Evolutionary conservation across 1,140 invertebrate genomes (phyloP).

Genomic region (Chrysopa pallens): DNA sequence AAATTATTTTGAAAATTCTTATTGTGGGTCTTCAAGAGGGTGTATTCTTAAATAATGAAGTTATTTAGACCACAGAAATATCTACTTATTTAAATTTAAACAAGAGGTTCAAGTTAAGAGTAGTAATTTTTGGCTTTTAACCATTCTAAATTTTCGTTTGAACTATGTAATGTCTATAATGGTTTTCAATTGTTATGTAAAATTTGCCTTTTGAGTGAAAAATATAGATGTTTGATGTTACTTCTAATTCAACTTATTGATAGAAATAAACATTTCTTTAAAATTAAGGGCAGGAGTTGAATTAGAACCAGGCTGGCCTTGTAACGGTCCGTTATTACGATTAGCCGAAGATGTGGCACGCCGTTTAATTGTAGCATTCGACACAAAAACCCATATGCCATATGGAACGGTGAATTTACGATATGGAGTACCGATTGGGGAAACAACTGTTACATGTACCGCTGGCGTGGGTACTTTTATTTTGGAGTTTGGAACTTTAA

Average conservation of each 20-base stretch:
- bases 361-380: conserved; percentile 75
- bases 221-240: neutral
- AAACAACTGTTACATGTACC: conserved; percentile 94
- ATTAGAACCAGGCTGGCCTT: conserved; percentile 91
- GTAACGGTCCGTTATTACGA: conserved; percentile 79
- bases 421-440: conserved; percentile 81
- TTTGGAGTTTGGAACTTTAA: conserved; percentile 91
- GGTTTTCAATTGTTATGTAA: no score
- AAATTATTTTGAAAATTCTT: no score
- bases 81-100: no score
- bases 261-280: conserved; percentile 1
- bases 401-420: conserved; percentile 93
- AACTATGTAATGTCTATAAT: no score
- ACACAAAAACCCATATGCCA: conserved; percentile 90
- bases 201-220: no score
- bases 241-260: no score
- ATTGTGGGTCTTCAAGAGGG: no score
- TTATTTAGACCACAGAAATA: no score
- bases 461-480: conserved; percentile 96
- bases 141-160: no score
- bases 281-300: conserved; percentile 52
- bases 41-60: no score
- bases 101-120: no score
- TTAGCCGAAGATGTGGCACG: conserved; percentile 89
- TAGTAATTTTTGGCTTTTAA: no score